phyloP scores from a whole-genome alignment of 2,113 vertebrate species.

The Apeltes quadracus region DNA sequence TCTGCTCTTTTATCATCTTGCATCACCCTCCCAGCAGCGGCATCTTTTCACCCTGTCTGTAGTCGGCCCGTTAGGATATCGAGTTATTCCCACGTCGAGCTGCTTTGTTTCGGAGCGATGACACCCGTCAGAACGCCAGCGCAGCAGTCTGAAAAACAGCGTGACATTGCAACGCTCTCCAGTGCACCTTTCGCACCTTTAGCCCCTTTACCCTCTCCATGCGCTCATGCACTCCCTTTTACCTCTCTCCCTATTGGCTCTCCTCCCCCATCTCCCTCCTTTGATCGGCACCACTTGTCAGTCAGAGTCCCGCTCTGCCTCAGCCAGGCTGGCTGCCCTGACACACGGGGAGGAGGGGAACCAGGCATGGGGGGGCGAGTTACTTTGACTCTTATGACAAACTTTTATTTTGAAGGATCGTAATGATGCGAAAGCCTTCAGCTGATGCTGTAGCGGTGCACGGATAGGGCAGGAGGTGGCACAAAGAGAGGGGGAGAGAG shows the following conservation, averaged over 20 bases:
- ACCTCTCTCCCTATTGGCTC: conserved; percentile 10
- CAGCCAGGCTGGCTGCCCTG: conserved; percentile 63
- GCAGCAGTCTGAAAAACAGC: conserved; percentile 59
- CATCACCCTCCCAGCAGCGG: conserved; percentile 10
- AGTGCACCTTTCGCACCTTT: conserved; percentile 56
- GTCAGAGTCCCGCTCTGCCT: conserved; percentile 44
- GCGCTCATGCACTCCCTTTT: neutral
- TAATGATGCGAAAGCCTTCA: conserved; percentile 47
- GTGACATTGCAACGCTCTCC: conserved; percentile 53
- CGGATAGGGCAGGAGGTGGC: conserved; percentile 30
- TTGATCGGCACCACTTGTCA: conserved; percentile 67
- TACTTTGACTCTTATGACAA: conserved; percentile 68
- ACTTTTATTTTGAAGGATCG: conserved; percentile 63
- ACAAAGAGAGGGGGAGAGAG: neutral
- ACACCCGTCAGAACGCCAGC: conserved; percentile 51
- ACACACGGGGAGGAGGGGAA: conserved; percentile 49
- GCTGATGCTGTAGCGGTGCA: conserved; percentile 19
- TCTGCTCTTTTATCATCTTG: conserved; percentile 35
- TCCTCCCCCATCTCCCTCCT: conserved; percentile 11
- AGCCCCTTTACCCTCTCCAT: neutral
- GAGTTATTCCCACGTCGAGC: conserved; percentile 40
- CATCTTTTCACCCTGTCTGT: conserved; percentile 60
- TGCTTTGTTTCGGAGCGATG: conserved; percentile 51
- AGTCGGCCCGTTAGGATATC: conserved; percentile 36
- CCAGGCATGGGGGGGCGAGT: conserved; percentile 52